Evolutionary conservation across 1,140 invertebrate genomes (phyloP).

Genomic region (Saccostrea cuccullata): DNA sequence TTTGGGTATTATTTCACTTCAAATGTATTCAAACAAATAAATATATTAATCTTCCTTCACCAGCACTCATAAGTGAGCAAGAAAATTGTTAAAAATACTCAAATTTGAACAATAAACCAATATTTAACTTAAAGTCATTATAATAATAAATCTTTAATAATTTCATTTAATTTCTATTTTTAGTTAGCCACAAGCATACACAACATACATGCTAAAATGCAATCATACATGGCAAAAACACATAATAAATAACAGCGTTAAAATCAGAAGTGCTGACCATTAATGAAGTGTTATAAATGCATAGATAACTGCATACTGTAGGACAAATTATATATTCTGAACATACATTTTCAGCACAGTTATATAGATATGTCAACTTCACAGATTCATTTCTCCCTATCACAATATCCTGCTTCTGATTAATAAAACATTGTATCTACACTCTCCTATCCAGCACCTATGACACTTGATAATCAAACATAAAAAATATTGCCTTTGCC

Average conservation of each 20-base stretch:
- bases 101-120: not conserved
- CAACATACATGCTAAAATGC: slow-evolving; percentile 20
- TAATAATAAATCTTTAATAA: not conserved
- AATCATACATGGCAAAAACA: not conserved
- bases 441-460: too few relatives aligned
- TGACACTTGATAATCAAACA: too few relatives aligned
- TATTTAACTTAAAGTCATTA: not conserved
- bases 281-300: slow-evolving; percentile 7
- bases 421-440: too few relatives aligned
- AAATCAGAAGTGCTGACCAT: not conserved
- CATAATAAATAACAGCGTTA: not conserved
- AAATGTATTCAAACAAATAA: too few relatives aligned
- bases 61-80: too few relatives aligned
- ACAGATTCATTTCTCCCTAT: not conserved
- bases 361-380: not conserved
- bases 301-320: not conserved
- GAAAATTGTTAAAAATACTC: too few relatives aligned
- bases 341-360: not conserved
- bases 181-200: slow-evolving; percentile 47
- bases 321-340: not conserved
- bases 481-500: too few relatives aligned
- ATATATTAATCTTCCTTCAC: too few relatives aligned
- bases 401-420: too few relatives aligned
- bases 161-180: slow-evolving; percentile 22
- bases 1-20: too few relatives aligned